These are phyloP conservation scores for Adela reaumurella DNA, from an alignment of 2,888 invertebrate genomes.

Conservation along the genomic window DNA sequence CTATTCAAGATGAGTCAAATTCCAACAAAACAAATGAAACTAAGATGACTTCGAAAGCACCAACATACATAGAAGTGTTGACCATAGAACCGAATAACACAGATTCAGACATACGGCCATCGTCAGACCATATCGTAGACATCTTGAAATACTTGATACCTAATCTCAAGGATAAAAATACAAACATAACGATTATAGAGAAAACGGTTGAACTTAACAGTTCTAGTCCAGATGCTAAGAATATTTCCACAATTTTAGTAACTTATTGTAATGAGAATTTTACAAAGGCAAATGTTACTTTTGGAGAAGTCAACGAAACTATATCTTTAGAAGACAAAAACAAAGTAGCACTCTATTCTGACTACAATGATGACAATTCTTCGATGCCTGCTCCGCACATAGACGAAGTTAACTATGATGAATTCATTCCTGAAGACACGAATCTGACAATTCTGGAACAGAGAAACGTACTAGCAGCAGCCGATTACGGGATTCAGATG, in stretches of 20 bases:
- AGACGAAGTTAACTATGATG: conserved; percentile 13
- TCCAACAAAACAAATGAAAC: background rate
- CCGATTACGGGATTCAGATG: conserved; percentile 62
- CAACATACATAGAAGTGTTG: conserved; percentile 34
- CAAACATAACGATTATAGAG: conserved; percentile 43
- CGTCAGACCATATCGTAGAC: conserved; percentile 37
- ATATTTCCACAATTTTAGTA: conserved; percentile 41
- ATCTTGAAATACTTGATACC: conserved; percentile 46
- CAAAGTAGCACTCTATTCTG: conserved; percentile 13
- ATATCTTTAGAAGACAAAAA: background rate
- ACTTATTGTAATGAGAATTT: conserved; percentile 38
- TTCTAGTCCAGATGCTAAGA: conserved; percentile 33
- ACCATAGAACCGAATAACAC: conserved; percentile 42
- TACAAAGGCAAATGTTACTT: conserved; percentile 19
- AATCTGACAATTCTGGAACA: conserved; percentile 26
- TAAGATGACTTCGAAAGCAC: conserved; percentile 4
- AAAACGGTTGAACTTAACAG: conserved; percentile 36
- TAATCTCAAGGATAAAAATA: conserved; percentile 34
- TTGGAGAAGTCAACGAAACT: background rate
- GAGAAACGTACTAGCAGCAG: conserved; percentile 61
- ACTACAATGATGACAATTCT: conserved; percentile 14
- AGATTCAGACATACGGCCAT: conserved; percentile 19
- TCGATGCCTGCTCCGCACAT: conserved; percentile 13
- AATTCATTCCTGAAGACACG: conserved; percentile 6
- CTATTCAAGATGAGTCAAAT: conserved; percentile 17